A percentile compares a stretch with the other conserved stretches of the same genome.
Evolutionary conservation across 2,888 invertebrate genomes (phyloP).

Genomic region (Sarcophaga caerulescens): DNA sequence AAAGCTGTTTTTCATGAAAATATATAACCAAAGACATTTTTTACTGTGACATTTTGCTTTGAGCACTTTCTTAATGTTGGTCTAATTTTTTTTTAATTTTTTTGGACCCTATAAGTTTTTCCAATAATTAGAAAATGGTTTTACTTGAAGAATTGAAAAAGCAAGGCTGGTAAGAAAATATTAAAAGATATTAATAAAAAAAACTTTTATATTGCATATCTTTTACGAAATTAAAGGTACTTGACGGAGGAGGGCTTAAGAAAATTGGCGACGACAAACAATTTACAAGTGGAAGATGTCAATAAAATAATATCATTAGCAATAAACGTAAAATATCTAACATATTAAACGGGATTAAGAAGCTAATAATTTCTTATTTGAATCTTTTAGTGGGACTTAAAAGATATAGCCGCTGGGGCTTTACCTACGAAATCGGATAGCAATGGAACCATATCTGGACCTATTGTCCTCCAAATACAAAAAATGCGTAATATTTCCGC

Average conservation of each 20-base stretch:
- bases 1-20: constrained; percentile 19
- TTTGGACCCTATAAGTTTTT: constrained; percentile 47
- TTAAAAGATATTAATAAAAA: background rate
- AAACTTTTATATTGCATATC: background rate
- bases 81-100: constrained; percentile 22
- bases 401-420: constrained; percentile 89
- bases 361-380: background rate
- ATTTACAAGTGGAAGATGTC: constrained; percentile 81
- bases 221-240: constrained; percentile 82
- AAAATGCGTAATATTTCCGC: constrained; percentile 94
- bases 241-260: constrained; percentile 87
- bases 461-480: constrained; percentile 92
- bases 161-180: constrained; percentile 84
- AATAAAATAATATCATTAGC: constrained; percentile 85
- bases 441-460: constrained; percentile 81
- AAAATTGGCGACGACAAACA: constrained; percentile 83
- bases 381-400: constrained; percentile 84
- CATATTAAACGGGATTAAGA: background rate
- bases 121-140: constrained; percentile 81
- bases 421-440: constrained; percentile 85
- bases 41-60: constrained; percentile 42
- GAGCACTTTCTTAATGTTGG: constrained; percentile 32
- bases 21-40: background rate
- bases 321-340: constrained; percentile 84
- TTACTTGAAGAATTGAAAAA: constrained; percentile 85